Evolutionary conservation across 2,113 vertebrate species (phyloP).

Genomic region (Merops nubicus): DNA sequence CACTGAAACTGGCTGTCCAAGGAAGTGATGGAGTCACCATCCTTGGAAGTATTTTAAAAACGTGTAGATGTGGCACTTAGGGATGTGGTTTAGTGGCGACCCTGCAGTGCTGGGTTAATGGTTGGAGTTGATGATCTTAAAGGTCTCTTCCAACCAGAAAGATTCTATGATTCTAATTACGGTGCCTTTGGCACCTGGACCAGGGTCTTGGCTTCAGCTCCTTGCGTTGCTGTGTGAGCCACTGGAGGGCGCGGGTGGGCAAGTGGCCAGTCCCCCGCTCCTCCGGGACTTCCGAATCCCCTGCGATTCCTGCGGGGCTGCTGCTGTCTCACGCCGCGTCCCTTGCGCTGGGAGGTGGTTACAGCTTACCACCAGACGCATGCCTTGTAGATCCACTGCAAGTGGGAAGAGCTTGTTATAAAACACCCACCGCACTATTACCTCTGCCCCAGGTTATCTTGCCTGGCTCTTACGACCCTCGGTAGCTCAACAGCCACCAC

Average conservation of each 20-base stretch:
- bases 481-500: neutral
- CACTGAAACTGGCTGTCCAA: no score
- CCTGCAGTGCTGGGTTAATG: no score
- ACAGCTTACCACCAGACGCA: neutral
- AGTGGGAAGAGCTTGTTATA: neutral
- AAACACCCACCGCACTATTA: neutral
- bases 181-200: neutral
- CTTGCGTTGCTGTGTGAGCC: neutral
- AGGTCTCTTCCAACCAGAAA: no score
- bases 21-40: no score
- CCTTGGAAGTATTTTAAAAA: no score
- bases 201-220: neutral
- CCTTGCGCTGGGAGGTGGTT: neutral
- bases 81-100: no score
- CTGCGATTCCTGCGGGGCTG: neutral
- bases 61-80: no score
- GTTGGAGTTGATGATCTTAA: no score
- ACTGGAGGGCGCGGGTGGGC: constrained; percentile 38
- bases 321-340: neutral
- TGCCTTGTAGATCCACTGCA: neutral
- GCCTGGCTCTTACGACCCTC: neutral
- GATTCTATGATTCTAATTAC: no score
- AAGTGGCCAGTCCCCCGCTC: neutral
- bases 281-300: neutral
- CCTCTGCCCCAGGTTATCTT: neutral